Evolutionary conservation across 2,113 vertebrate genomes (phyloP).

Genomic region (Cyanoliseus patagonus): DNA sequence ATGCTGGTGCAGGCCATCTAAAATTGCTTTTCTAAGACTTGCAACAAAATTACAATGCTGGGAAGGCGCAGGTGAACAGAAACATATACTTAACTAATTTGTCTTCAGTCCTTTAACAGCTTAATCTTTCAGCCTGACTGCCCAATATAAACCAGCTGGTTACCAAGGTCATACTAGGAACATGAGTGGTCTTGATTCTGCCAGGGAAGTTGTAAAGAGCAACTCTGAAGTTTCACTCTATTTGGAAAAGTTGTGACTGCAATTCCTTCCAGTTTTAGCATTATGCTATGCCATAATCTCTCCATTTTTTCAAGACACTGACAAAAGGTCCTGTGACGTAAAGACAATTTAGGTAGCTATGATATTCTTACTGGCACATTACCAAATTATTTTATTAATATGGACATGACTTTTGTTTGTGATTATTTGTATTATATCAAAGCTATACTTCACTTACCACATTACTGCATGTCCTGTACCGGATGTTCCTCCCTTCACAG

Average conservation of each 20-base stretch:
- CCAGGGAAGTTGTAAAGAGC: neutral
- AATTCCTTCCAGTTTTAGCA: neutral
- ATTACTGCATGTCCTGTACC: conserved; percentile 95
- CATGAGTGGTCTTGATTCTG: neutral
- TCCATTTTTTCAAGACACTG: neutral
- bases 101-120: neutral
- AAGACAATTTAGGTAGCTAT: neutral
- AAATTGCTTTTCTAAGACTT: neutral
- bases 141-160: neutral
- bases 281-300: neutral
- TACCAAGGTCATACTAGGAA: neutral
- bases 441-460: conserved; percentile 84
- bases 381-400: neutral
- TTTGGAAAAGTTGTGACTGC: neutral
- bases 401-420: accelerated
- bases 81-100: neutral
- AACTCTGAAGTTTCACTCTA: neutral
- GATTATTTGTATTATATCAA: neutral
- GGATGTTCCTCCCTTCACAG: conserved; percentile 95
- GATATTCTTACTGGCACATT: neutral
- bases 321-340: neutral
- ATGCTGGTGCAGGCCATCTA: neutral
- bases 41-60: neutral
- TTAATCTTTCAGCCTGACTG: neutral
- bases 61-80: neutral